Percentiles rank a stretch among this genome's conserved stretches.
Conservation (phyloP, 2,888 invertebrate species). For the Hyalella azteca region DNA sequence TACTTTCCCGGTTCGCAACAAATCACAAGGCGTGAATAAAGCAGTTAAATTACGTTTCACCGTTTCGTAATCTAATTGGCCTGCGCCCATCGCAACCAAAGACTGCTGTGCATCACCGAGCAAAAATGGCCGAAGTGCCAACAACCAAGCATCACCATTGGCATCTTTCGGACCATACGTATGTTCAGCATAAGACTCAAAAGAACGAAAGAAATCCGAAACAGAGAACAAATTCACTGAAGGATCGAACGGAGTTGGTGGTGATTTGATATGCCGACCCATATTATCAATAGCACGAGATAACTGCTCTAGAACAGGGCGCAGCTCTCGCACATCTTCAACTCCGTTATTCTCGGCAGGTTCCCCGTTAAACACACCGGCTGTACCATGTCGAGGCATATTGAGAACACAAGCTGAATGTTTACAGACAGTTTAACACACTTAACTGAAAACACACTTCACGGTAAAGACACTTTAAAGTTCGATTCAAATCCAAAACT, state of each 20-base stretch:
- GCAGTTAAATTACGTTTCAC: background rate
- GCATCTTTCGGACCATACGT: background rate
- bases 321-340: no score
- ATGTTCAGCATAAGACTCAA: background rate
- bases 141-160: background rate
- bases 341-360: no score
- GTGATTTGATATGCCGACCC: background rate
- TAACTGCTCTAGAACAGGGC: background rate
- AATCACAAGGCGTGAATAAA: background rate
- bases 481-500: no score
- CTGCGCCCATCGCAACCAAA: background rate
- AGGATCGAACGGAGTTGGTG: background rate
- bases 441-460: no score
- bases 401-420: no score
- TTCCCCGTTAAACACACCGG: no score
- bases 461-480: no score
- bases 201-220: background rate
- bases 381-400: no score
- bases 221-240: background rate
- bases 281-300: background rate
- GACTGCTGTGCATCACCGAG: background rate
- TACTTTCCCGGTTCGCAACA: background rate
- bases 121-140: background rate
- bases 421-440: no score
- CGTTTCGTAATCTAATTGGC: background rate